Evolutionary conservation across 1,140 invertebrate genomes (phyloP).

Genomic region (Mylabris phalerata): DNA sequence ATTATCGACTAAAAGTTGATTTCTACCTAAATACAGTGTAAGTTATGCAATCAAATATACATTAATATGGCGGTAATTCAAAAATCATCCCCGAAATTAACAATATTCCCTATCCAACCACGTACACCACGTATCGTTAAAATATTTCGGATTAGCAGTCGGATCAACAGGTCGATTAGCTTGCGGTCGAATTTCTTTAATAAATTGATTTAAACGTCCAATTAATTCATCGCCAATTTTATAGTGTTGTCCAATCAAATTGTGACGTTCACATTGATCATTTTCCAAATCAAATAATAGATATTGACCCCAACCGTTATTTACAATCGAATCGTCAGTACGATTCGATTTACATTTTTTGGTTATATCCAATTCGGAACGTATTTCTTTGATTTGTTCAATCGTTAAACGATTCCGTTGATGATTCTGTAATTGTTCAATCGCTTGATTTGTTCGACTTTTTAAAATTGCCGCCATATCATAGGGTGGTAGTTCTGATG

Average conservation of each 20-base stretch:
- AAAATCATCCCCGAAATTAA: too few relatives aligned
- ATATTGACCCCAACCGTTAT: neutral
- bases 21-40: too few relatives aligned
- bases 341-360: neutral
- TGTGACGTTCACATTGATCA: constrained; percentile 80
- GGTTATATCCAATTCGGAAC: constrained; percentile 15
- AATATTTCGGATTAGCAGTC: constrained; percentile 37
- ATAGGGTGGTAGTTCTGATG: constrained; percentile 44
- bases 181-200: constrained; percentile 33
- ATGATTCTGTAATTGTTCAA: constrained; percentile 40
- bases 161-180: constrained; percentile 34
- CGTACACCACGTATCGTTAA: constrained; percentile 43
- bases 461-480: constrained; percentile 44
- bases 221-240: constrained; percentile 33
- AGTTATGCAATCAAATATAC: too few relatives aligned
- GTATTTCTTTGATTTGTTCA: neutral
- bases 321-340: neutral
- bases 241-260: constrained; percentile 52
- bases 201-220: constrained; percentile 33
- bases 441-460: constrained; percentile 45
- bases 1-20: too few relatives aligned
- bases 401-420: constrained; percentile 11
- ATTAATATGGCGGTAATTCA: too few relatives aligned
- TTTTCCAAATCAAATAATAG: constrained; percentile 72
- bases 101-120: constrained; percentile 36